Evolutionary conservation across 1,140 invertebrate species (phyloP), one percentile per base, ranked within the genome.

Genomic region (Rhagoletis zephyria): DNA sequence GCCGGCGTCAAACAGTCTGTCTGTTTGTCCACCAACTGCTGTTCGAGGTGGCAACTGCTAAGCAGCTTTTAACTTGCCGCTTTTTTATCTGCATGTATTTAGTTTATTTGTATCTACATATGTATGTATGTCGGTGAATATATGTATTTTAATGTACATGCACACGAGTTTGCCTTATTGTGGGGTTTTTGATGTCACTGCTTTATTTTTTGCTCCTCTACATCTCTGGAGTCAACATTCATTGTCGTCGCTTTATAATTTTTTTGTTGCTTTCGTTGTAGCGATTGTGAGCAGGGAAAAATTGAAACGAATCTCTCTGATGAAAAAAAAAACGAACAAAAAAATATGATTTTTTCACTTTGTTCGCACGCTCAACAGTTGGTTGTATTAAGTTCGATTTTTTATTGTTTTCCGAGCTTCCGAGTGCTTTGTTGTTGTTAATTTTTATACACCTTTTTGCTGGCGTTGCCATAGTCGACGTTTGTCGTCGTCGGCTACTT

Each of bases 351-450:
- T 81, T n/a, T 81, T 81, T 81, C 74, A 30, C 30, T 56, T 81
- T 81, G 45, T 81, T 81, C 74, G 19, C 12, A n/a, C 45, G 59
- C 59, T n/a, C 56, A 85, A 85, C 85, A 61, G 85, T 85, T 85
- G 56, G 56, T 61, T 85, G 60, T 85, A 59, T 60, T 85, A 9
- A 63, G 56, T 85, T 85, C 30, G 60, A 85, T 85, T 85, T 85
- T 85, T 85, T 85, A 63, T 61, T 85, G n/a, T 85, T 85, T 63
- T 5, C 14, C 30, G 10, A 42, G 19, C 60, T 85, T 74, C 14
- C 19, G 30, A 10, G 67, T 45, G 16, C 40, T 74, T 9, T 1
- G 81, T 40, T 59, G 51, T 85, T 85, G 12, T 81, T 81, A 51
- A 7, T 81, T 81, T 51, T 61, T 63, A 4, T n/a, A 30, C 14